Evolutionary conservation across 2,113 vertebrate genomes (phyloP).

Genomic region (Aphyosemion australe): DNA sequence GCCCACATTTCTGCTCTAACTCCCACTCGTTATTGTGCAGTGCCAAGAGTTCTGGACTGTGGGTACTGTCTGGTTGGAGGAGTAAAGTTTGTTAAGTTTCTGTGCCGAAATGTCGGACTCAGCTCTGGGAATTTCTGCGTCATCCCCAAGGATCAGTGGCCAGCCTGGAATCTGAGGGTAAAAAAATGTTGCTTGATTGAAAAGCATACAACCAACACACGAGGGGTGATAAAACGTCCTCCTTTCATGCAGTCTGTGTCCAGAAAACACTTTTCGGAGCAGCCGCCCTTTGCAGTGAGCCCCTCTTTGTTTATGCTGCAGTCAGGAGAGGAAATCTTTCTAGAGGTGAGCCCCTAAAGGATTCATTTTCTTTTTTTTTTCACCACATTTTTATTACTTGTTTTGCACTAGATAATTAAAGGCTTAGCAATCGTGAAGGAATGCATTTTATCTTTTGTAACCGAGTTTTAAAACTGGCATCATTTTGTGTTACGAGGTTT

Average conservation of each 20-base stretch:
- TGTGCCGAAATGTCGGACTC: conserved; percentile 86
- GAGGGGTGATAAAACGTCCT: not conserved
- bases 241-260: conserved; percentile 72
- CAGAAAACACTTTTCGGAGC: conserved; percentile 76
- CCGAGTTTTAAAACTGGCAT: no score
- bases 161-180: conserved; percentile 83
- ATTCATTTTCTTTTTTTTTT: no score
- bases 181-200: conserved; percentile 14
- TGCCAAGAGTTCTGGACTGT: conserved; percentile 85
- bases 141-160: conserved; percentile 83
- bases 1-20: not conserved
- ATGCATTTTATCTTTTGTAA: no score
- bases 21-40: conserved; percentile 62
- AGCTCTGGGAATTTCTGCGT: conserved; percentile 86
- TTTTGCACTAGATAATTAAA: not conserved
- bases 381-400: not conserved
- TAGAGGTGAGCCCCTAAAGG: conserved; percentile 82
- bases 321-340: conserved; percentile 76
- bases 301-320: conserved; percentile 84
- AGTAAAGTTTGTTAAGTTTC: conserved; percentile 77
- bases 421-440: not conserved
- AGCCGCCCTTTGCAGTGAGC: conserved; percentile 86
- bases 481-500: no score
- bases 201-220: not conserved
- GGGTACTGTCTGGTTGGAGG: conserved; percentile 90